Evolutionary conservation across 2,797 vertebrate species (phyloP), one percentile per base, ranked within the genome.

Genomic region (Steatocranus sp.): DNA sequence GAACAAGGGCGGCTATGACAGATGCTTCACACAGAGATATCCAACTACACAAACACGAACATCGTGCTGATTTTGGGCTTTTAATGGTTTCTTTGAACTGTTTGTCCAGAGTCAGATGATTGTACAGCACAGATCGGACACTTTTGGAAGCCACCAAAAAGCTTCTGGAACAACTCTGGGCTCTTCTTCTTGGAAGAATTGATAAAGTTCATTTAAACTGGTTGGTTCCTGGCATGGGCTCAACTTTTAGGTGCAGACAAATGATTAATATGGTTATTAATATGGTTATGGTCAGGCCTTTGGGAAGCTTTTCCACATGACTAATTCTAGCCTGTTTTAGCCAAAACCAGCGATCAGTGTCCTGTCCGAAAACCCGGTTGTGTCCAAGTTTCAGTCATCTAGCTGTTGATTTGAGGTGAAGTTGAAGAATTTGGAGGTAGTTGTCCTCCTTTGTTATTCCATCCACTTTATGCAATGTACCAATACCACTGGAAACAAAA

Each of bases 281-380:
- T 36, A 36, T 30, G 3, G 32, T 61, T 61, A 20, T 34, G 32
- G 11, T 61, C 58, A 20, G 32, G 32, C 18, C 32, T 61, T 5
- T 5, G 32, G 18, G 58, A 20, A 61, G 32, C 32, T 36, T 36
- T 20, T 36, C 58, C 58, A 61, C 30, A 61, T 34, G 32, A 36
- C 30, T 61, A 36, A 36, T 36, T 11, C 32, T 61, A 36, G 32
- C 32, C 58, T 61, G 58, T 8, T 61, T 61, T 36, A 61, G 30
- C 7, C 18, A 20, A 36, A 61, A 61, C 18, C 18, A 61, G 58
- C 11, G 11, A 36, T 20, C 58, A 61, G 15, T 61, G 32, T 36
- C 32, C 56, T 36, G 11, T 61, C 18, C 0, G 4, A 61, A 36
- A 34, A 36, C 18, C 58, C 1, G 4, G 32, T 3, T 58, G 27